Percentiles rank a stretch among this genome's conserved stretches.
Evolutionary conservation across 2,888 invertebrate species (phyloP).

Genomic region (Nymphalis c-album): DNA sequence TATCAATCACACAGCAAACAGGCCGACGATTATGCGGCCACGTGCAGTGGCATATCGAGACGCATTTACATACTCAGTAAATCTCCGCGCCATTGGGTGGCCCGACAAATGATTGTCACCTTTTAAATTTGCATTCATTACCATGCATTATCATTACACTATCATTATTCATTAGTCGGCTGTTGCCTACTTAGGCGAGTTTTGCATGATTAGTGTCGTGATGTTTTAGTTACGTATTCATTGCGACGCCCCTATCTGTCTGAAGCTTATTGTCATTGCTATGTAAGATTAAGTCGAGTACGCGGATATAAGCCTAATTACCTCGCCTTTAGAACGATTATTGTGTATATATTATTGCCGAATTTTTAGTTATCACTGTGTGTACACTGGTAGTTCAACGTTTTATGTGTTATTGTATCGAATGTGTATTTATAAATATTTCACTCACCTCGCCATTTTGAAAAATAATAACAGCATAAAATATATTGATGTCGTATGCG

Average conservation of each 20-base stretch:
- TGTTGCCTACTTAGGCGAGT: slow-evolving; percentile 56
- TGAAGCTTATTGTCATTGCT: slow-evolving; percentile 45
- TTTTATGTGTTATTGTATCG: not conserved
- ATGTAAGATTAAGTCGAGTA: slow-evolving; percentile 45
- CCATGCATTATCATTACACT: slow-evolving; percentile 51
- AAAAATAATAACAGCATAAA: slow-evolving; percentile 66
- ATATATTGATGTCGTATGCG: slow-evolving; percentile 61
- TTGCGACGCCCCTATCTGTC: slow-evolving; percentile 53
- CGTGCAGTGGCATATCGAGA: slow-evolving; percentile 70
- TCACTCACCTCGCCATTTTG: slow-evolving; percentile 70
- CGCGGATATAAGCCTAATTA: slow-evolving; percentile 40
- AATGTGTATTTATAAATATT: slow-evolving; percentile 9
- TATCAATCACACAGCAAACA: slow-evolving; percentile 67
- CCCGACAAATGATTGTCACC: slow-evolving; percentile 75
- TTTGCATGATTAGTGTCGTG: slow-evolving; percentile 69
- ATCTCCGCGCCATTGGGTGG: slow-evolving; percentile 69
- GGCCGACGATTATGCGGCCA: slow-evolving; percentile 63
- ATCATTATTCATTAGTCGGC: slow-evolving; percentile 53
- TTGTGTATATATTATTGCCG: not conserved
- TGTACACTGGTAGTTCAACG: not conserved
- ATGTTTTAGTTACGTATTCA: slow-evolving; percentile 62
- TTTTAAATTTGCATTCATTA: slow-evolving; percentile 79
- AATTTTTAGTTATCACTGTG: not conserved
- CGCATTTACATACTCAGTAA: slow-evolving; percentile 66
- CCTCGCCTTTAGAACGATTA: slow-evolving; percentile 30